phyloP scores from a whole-genome alignment of 1,140 invertebrate genomes.

The Drosophila kepulauana region DNA sequence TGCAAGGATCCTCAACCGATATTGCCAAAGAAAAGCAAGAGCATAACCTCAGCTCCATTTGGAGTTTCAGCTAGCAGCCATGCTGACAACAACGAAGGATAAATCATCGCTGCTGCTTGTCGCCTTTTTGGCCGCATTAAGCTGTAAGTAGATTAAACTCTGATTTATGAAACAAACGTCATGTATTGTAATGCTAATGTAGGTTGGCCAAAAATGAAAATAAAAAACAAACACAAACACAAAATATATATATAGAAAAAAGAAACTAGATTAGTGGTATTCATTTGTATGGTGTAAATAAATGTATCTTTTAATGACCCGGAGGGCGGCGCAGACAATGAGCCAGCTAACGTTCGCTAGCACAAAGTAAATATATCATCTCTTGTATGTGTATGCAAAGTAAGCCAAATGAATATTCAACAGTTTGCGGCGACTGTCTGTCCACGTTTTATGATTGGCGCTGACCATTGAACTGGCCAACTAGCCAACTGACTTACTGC shows the following conservation, averaged over 20 bases:
- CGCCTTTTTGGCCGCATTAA: slow-evolving; percentile 80
- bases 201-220: slow-evolving; percentile 26
- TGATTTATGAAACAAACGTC: slow-evolving; percentile 62
- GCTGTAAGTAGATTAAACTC: slow-evolving; percentile 75
- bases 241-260: slow-evolving; percentile 1
- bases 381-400: slow-evolving; percentile 69
- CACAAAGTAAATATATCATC: slow-evolving; percentile 67
- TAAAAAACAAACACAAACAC: slow-evolving; percentile 7
- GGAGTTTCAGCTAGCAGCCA: slow-evolving; percentile 47
- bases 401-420: slow-evolving; percentile 76
- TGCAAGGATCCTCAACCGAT: slow-evolving; percentile 26
- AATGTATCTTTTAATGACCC: slow-evolving; percentile 55
- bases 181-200: slow-evolving; percentile 72
- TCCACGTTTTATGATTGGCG: slow-evolving; percentile 65
- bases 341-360: slow-evolving; percentile 12
- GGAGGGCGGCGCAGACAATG: slow-evolving; percentile 49
- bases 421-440: slow-evolving; percentile 34
- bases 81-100: slow-evolving; percentile 70
- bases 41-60: slow-evolving; percentile 5
- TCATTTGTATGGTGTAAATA: slow-evolving; percentile 12
- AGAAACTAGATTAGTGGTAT: slow-evolving; percentile 75
- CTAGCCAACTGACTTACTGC: slow-evolving; percentile 47
- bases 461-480: slow-evolving; percentile 73
- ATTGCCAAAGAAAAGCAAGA: slow-evolving; percentile 4
- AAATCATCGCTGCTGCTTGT: slow-evolving; percentile 68